Evolutionary conservation across 2,797 vertebrate genomes (phyloP).

Genomic region (Acrossocheilus fasciatus): DNA sequence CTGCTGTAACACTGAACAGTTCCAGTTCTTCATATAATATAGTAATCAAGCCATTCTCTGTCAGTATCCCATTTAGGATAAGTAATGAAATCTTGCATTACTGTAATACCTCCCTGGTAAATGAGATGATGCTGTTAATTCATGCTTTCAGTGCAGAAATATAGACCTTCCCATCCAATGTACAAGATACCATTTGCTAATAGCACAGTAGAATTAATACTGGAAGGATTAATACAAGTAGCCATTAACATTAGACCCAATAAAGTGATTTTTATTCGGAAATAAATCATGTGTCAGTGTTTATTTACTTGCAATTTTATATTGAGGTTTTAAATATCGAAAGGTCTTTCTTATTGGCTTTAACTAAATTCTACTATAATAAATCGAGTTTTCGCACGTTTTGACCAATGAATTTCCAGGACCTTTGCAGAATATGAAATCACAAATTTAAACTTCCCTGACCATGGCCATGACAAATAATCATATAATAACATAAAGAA

Average conservation of each 20-base stretch:
- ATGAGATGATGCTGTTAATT: not conserved
- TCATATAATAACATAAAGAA: not conserved
- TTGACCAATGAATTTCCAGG: not conserved
- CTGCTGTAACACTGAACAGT: not conserved
- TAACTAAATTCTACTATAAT: not conserved
- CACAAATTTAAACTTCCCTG: not conserved
- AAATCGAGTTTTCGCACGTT: not conserved
- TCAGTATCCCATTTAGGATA: not conserved
- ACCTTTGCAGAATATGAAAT: not conserved
- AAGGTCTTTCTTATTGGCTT: not conserved
- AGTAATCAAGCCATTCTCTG: not conserved
- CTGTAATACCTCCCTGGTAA: too few species aligned
- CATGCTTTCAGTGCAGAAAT: not conserved
- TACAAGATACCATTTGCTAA: not conserved
- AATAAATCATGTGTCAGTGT: not conserved
- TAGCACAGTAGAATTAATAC: not conserved
- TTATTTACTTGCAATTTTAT: not conserved
- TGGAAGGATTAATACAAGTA: not conserved
- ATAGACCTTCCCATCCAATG: not conserved
- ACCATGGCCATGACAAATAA: not conserved
- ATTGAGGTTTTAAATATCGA: not conserved
- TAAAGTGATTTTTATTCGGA: constrained; percentile 6
- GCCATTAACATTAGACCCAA: not conserved
- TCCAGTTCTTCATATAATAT: not conserved
- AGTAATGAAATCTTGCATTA: constrained; percentile 1